Percentiles rank a stretch among this genome's conserved stretches.
Evolutionary conservation across 2,797 vertebrate genomes (phyloP).

Genomic region (Paguma larvata): DNA sequence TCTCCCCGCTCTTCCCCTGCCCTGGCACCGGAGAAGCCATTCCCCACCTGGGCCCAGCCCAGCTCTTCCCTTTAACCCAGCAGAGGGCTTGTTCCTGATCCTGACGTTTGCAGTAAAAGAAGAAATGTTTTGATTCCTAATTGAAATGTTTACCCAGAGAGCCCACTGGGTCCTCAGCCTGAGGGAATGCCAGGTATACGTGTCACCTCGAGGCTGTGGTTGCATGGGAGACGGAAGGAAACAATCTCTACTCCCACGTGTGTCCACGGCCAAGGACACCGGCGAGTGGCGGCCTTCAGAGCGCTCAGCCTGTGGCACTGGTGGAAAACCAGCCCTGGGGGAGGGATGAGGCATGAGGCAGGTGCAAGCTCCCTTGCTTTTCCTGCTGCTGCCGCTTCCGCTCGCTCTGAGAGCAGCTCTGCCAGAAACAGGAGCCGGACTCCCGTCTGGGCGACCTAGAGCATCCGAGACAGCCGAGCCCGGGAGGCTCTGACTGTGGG

Average conservation of each 20-base stretch:
- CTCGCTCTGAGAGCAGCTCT: rapidly evolving
- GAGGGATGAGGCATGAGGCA: rapidly evolving
- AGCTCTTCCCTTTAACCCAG: background rate
- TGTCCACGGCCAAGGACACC: background rate
- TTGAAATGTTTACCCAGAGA: constrained; percentile 68
- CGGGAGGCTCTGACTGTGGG: background rate
- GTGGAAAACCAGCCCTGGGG: background rate
- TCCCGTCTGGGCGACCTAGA: background rate
- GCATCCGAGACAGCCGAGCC: background rate
- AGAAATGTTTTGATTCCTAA: constrained; percentile 73
- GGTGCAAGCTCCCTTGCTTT: background rate
- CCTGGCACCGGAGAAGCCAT: background rate
- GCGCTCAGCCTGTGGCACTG: background rate
- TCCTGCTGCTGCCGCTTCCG: background rate
- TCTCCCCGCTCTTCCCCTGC: rapidly evolving
- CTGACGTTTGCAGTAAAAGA: background rate
- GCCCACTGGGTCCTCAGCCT: background rate
- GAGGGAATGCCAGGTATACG: background rate
- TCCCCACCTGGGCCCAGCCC: background rate
- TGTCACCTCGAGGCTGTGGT: background rate
- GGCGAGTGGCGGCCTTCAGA: background rate
- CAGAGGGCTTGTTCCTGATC: constrained; percentile 53
- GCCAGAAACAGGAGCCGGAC: too few relatives aligned
- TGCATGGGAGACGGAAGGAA: constrained; percentile 8
- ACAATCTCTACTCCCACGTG: background rate